Base-by-base conservation (phyloP, 30 jellyfish, hydroid and myxozoan genomes). In the Rhopilema esculentum region DNA sequence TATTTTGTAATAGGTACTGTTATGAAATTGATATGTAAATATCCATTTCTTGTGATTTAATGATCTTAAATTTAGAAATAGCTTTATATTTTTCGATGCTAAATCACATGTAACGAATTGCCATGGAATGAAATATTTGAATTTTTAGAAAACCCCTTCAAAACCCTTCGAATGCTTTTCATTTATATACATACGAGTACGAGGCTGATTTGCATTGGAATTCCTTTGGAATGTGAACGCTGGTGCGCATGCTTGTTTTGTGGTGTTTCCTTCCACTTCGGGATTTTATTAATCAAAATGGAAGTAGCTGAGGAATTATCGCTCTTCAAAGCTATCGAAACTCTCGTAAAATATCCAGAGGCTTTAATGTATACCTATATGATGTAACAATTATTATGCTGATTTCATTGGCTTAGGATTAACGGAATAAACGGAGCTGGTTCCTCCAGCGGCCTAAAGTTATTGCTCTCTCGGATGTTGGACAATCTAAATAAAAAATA, bases 181-280 rank as follows among this genome's bases (percentile, higher is more conserved):
- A n/a, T 24, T 24, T n/a, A 6, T 17, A 1, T 7, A 24, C 17
- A 63, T 0, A 23, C 4, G 18, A 0, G 77, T 22, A 33, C 69
- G 94, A 85, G 94, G 94, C 57, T 74, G 71, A 84, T 84, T 84
- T 64, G 92, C 92, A 84, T 84, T 73, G 94, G 94, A 64, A 85
- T 85, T 63, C 76, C 50, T 50, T 23, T 30, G 94, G 94, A 85
- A 85, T 85, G 88, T 85, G 72, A 32, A 33, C 9, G 62, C 27
- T 19, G 40, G 16, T 75, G 85, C 94, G 94, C 94, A 74, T 74
- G 94, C 94, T 87, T 75, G 6, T 16, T 63, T 73, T 74, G 89
- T 69, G 94, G 94, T 51, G 81, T 70, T 73, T 75, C 22, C 49
- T 31, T 23, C 23, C 25, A 25, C 20, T 25, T 72, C 53, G 86